A percentile compares a stretch with the other conserved stretches of the same genome.
Evolutionary conservation across 2,113 vertebrate genomes (phyloP).

Genomic region (Prunella fulvescens): DNA sequence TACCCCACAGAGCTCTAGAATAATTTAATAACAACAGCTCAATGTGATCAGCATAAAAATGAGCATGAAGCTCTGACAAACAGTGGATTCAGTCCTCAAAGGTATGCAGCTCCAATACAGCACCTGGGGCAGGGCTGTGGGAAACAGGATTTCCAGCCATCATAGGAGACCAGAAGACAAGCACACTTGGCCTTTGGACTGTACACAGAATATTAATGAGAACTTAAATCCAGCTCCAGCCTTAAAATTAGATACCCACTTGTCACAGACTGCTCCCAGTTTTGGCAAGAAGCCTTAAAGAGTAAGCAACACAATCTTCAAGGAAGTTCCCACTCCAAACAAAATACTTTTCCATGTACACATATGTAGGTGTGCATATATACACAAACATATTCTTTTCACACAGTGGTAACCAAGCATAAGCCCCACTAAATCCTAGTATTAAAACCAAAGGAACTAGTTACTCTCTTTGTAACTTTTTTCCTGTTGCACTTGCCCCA

Average conservation of each 20-base stretch:
- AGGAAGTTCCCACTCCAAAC: not conserved
- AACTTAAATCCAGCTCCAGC: not conserved
- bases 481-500: not conserved
- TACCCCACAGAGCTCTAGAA: not conserved
- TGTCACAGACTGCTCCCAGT: not conserved
- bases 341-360: not conserved
- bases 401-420: not conserved
- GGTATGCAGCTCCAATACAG: not conserved
- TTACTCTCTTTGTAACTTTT: not conserved
- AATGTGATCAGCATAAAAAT: not conserved
- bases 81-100: not conserved
- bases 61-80: not conserved
- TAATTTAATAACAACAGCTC: not conserved
- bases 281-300: not conserved
- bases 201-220: not conserved
- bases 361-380: rapidly evolving
- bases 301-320: not conserved
- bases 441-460: not conserved
- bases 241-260: not conserved
- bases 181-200: not conserved
- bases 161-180: not conserved
- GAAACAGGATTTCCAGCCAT: not conserved
- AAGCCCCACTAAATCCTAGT: not conserved
- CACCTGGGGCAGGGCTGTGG: not conserved
- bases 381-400: not conserved